Percentiles rank a stretch among this genome's conserved stretches.
These are phyloP conservation scores for Nezara viridula DNA, from an alignment of 2,888 invertebrate genomes.

Conservation along the genomic window DNA sequence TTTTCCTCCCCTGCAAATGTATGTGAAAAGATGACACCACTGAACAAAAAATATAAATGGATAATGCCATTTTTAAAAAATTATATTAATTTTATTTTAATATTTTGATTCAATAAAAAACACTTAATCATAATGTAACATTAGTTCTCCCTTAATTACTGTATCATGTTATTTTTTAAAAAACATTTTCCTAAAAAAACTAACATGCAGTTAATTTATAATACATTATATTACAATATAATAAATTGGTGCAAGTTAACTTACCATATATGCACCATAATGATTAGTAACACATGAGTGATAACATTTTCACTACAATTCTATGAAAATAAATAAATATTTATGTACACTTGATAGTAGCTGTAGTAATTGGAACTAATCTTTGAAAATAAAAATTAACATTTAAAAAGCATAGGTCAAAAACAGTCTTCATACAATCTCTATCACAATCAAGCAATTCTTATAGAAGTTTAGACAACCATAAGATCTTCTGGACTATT, in stretches of 20 bases:
- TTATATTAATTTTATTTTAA: neutral
- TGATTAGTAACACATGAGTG: constrained; percentile 12
- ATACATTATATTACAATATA: constrained; percentile 39
- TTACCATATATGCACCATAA: neutral
- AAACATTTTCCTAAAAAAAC: constrained; percentile 18
- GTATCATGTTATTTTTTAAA: neutral
- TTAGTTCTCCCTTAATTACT: neutral
- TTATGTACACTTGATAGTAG: constrained; percentile 19
- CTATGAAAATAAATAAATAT: constrained; percentile 34
- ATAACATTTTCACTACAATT: neutral
- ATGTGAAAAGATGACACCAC: neutral
- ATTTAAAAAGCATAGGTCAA: constrained; percentile 47
- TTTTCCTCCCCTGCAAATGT: neutral
- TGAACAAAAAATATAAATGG: neutral
- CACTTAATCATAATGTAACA: constrained; percentile 13
- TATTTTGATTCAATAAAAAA: neutral
- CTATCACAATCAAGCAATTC: constrained; percentile 58
- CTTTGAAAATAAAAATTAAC: constrained; percentile 32
- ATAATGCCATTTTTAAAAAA: neutral
- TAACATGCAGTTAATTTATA: constrained; percentile 32
- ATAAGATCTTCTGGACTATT: constrained; percentile 49
- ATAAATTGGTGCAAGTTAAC: constrained; percentile 21
- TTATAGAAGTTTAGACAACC: constrained; percentile 54
- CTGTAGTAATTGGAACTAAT: constrained; percentile 11
- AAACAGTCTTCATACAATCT: constrained; percentile 58